Conservation (phyloP, 1,140 invertebrate genomes). For the Oppia nitens region DNA sequence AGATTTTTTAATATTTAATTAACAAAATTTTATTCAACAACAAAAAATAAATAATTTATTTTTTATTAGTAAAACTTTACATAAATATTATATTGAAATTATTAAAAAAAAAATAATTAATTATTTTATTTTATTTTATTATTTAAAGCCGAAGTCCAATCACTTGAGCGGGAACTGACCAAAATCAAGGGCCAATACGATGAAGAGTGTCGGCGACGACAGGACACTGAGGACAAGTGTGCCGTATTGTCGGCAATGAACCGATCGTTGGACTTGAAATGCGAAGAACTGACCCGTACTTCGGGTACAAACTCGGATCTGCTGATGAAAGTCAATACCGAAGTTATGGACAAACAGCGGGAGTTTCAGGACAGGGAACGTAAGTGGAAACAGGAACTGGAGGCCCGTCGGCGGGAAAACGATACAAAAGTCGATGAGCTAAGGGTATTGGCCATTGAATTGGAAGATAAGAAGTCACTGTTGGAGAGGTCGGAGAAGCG, state of each 20-base stretch:
- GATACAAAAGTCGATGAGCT: conserved; percentile 4
- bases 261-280: conserved; percentile 11
- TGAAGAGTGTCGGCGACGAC: conserved; percentile 14
- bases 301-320: conserved; percentile 12
- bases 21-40: no score
- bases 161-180: conserved; percentile 7
- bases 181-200: conserved; percentile 7
- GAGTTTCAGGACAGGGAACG: conserved; percentile 3
- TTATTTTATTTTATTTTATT: neutral
- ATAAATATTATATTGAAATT: no score
- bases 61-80: no score
- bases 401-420: conserved; percentile 1
- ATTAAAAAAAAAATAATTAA: neutral
- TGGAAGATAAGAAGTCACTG: conserved; percentile 9
- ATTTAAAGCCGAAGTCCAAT: conserved; percentile 13
- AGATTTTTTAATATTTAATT: no score
- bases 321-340: conserved; percentile 11
- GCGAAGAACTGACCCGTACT: conserved; percentile 16
- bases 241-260: conserved; percentile 1
- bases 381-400: conserved; percentile 5
- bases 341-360: conserved; percentile 11
- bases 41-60: no score
- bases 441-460: neutral
- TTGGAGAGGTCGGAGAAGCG: neutral
- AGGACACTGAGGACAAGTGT: conserved; percentile 12